A percentile compares a stretch with the other conserved stretches of the same genome.
phyloP scores from a whole-genome alignment of 2,797 vertebrate genomes.

The Sebastes hubbsi region DNA sequence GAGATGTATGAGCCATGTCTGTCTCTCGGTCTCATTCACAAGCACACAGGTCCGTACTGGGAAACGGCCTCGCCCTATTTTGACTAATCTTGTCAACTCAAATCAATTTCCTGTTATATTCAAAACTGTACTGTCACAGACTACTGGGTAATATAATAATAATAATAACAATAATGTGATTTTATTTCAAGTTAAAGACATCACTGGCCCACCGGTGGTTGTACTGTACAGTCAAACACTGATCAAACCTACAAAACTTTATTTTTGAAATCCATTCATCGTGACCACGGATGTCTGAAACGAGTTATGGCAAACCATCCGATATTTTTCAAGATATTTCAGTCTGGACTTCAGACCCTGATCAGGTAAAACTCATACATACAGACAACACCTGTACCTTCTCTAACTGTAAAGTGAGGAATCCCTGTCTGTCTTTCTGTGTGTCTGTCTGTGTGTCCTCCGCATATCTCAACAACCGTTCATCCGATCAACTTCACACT shows the following conservation, averaged over 20 bases:
- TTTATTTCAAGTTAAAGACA: background rate
- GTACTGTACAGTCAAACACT: background rate
- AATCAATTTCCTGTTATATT: background rate
- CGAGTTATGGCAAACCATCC: background rate
- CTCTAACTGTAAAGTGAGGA: fast-evolving
- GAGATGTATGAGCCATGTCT: background rate
- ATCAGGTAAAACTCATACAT: background rate
- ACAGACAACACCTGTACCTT: no score
- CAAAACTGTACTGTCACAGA: background rate
- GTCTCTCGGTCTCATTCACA: background rate
- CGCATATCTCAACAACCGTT: no score
- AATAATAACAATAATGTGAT: fast-evolving
- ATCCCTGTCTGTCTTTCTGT: no score
- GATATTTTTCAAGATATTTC: background rate
- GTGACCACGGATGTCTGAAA: background rate
- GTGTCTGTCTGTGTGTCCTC: no score
- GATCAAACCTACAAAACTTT: background rate
- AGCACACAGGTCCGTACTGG: background rate
- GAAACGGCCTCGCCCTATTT: background rate
- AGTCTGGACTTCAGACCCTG: background rate
- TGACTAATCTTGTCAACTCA: background rate
- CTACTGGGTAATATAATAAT: background rate
- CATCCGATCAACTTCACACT: no score
- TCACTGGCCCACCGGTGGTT: background rate
- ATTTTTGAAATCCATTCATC: background rate